Conservation (phyloP, 2,113 vertebrate genomes). For the Craseonycteris thonglongyai region DNA sequence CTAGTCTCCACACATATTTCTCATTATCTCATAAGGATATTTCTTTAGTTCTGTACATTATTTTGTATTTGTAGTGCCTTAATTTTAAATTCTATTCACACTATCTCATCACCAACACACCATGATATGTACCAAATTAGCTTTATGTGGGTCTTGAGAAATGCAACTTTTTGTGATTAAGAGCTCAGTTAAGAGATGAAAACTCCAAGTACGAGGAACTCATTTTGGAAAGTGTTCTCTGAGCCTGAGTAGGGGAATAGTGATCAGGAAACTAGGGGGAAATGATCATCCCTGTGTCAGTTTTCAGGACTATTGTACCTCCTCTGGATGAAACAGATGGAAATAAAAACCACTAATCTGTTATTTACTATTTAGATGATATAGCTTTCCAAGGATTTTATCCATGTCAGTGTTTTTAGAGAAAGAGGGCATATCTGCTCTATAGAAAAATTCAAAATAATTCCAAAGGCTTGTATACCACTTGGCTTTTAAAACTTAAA, state of each 20-base stretch:
- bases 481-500: background rate
- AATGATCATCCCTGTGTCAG: background rate
- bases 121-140: background rate
- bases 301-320: background rate
- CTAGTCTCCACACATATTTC: background rate
- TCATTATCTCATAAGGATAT: background rate
- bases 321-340: background rate
- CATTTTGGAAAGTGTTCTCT: background rate
- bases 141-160: constrained; percentile 18
- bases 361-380: background rate
- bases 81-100: background rate
- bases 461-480: background rate
- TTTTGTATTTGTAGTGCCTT: background rate
- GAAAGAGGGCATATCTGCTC: background rate
- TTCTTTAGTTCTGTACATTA: background rate
- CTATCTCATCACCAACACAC: background rate
- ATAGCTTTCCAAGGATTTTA: background rate
- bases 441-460: background rate
- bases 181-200: background rate
- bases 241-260: background rate
- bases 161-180: background rate
- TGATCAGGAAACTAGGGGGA: background rate
- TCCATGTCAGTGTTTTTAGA: background rate
- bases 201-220: background rate
- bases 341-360: background rate